Base-by-base conservation (phyloP, 2,113 vertebrate species). In the Gopherus flavomarginatus region DNA sequence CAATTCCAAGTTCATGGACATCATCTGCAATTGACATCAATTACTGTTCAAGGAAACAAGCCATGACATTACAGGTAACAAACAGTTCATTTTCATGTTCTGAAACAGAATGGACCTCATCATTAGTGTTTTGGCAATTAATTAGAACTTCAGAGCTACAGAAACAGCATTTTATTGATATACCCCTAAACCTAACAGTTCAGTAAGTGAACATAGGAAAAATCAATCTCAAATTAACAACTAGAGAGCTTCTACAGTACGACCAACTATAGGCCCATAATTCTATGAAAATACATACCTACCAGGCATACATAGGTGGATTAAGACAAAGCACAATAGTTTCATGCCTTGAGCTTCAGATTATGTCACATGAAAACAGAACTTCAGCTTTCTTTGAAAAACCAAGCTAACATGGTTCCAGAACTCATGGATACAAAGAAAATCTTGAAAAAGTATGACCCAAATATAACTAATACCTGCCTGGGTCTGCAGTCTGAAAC, bases 31-130 rank as follows among this genome's bases (percentile, higher is more conserved):
- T 69, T 92, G 83, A 88, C 93, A 94, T 65, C 91, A 94, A 88
- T 94, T 92, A 83, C 81, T 89, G 84, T 44, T 93, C 88, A 93
- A 96, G 95, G 38, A 96, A 97, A 95, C 81, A 89, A 90, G 95
- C 80, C 27, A 78, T 62, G 77, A 62, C 52, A 72, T 42, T 90
- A 91, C 79, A 85, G 80, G 91, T 86, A 97, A 97, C 81, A 19
- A 93, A 92, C 78, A 83, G 93, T 72, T 93, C 27, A 21, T 87
- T 92, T 85, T 90, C 78, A 88, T 24, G 47, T 62, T 89, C 95
- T 94, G 80, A 62, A 94, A 42, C 78, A 87, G 38, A 82, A 59
- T 42, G 88, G 91, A 93, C 44, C 75, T 91, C 35, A 49, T 52
- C 1, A 2, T n/a, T 52, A 95, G 53, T 56, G 84, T 75, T 94